A percentile compares a stretch with the other conserved stretches of the same genome.
These are phyloP conservation scores for Hemichromis elongatus DNA, from an alignment of 2,113 vertebrate genomes.

Conservation along the genomic window DNA sequence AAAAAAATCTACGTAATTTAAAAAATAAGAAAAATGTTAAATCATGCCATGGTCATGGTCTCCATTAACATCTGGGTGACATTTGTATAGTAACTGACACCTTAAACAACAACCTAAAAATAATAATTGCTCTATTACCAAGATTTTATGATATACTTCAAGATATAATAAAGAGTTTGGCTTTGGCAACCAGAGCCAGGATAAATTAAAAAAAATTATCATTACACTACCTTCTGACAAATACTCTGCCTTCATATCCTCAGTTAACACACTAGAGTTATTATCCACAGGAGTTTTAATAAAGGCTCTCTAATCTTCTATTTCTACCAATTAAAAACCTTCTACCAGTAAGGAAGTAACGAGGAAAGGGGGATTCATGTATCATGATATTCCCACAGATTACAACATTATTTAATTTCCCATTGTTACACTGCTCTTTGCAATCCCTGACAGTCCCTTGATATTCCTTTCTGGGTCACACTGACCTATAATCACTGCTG, in stretches of 20 bases:
- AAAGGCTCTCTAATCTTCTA: background rate
- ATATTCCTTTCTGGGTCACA: background rate
- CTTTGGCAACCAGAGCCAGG: background rate
- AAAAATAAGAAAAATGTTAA: accelerated
- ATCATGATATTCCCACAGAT: background rate
- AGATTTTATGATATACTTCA: background rate
- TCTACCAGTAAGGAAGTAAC: background rate
- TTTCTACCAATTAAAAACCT: background rate
- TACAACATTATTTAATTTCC: accelerated
- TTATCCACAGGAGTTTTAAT: background rate
- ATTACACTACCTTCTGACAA: background rate
- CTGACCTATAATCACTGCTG: background rate
- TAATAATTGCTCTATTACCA: background rate
- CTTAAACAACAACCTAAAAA: background rate
- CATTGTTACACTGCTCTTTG: background rate
- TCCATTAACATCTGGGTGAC: background rate
- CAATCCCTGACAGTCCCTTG: background rate
- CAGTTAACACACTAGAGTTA: background rate
- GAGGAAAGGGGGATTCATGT: background rate
- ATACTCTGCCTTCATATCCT: background rate
- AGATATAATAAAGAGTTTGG: background rate
- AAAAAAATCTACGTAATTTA: background rate
- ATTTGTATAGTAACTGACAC: background rate
- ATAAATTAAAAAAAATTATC: background rate
- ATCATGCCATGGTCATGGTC: background rate